Conservation (phyloP, 2,888 invertebrate species). For the Himalopsyche tibetana region DNA sequence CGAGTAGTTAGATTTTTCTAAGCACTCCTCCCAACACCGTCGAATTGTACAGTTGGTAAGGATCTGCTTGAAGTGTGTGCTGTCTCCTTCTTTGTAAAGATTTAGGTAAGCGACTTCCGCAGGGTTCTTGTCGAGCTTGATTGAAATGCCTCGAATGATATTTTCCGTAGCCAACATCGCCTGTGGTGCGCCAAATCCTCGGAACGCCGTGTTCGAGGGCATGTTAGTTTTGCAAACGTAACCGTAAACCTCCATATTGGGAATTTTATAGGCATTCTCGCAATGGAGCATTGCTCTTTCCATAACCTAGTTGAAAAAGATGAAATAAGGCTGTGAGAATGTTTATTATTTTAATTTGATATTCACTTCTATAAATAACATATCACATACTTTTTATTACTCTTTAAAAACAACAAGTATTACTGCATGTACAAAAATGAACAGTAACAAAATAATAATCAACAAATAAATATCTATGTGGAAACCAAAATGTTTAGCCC, state of each 20-base stretch:
- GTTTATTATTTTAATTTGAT: too few species aligned
- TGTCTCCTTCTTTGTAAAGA: constrained; percentile 86
- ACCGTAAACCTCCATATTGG: constrained; percentile 83
- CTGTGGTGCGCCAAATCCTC: constrained; percentile 95
- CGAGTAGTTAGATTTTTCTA: constrained; percentile 80
- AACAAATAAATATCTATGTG: too few species aligned
- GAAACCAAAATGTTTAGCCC: too few species aligned
- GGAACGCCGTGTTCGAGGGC: constrained; percentile 94
- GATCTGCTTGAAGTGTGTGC: constrained; percentile 86
- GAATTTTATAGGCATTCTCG: constrained; percentile 89
- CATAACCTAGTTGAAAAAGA: constrained; percentile 79
- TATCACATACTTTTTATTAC: too few species aligned
- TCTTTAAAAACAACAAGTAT: too few species aligned
- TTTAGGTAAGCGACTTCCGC: constrained; percentile 84
- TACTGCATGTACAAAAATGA: too few species aligned
- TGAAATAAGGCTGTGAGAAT: not conserved
- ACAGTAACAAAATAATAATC: too few species aligned
- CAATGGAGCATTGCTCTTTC: constrained; percentile 90
- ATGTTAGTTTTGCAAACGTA: constrained; percentile 91
- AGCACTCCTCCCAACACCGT: constrained; percentile 88
- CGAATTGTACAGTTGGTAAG: constrained; percentile 84
- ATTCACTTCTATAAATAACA: too few species aligned
- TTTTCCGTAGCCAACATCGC: constrained; percentile 92
- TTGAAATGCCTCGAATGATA: constrained; percentile 86
- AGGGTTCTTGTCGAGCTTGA: constrained; percentile 80